Conservation (phyloP, 2,888 invertebrate genomes). For the Archips crataeganus region DNA sequence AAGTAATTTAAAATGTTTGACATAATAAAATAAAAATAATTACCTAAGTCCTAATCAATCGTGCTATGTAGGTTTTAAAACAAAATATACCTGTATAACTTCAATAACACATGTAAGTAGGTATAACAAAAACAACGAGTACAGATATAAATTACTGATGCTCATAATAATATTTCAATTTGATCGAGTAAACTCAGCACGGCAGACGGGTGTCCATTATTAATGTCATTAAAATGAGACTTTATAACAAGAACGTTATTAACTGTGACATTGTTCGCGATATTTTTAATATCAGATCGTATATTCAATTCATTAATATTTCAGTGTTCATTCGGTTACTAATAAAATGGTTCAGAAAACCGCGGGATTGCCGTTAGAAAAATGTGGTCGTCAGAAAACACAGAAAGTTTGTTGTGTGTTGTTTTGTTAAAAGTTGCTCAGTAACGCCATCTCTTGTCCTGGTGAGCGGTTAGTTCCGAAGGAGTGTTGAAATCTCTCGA, state of each 20-base stretch:
- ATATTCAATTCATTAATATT: neutral
- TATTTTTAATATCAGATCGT: neutral
- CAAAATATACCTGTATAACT: neutral
- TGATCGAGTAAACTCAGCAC: neutral
- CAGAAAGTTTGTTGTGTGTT: too few species aligned
- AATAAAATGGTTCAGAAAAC: too few species aligned
- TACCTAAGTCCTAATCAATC: too few species aligned
- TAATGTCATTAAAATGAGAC: constrained; percentile 13
- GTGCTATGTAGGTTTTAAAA: neutral
- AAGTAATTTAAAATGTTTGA: neutral
- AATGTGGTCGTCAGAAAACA: too few species aligned
- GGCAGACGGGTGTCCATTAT: constrained; percentile 19
- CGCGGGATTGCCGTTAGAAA: too few species aligned
- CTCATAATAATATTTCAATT: constrained; percentile 36
- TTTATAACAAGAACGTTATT: constrained; percentile 11
- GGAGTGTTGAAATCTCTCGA: too few species aligned
- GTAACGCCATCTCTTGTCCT: too few species aligned
- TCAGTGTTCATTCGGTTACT: too few species aligned
- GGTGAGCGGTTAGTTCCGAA: too few species aligned
- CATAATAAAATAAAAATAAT: neutral
- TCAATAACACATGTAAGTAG: neutral
- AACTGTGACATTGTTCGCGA: neutral
- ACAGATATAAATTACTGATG: constrained; percentile 14
- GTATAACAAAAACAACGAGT: neutral
- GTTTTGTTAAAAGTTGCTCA: too few species aligned